phyloP scores from a whole-genome alignment of 1,140 invertebrate genomes.

The Ganaspis sp. region DNA sequence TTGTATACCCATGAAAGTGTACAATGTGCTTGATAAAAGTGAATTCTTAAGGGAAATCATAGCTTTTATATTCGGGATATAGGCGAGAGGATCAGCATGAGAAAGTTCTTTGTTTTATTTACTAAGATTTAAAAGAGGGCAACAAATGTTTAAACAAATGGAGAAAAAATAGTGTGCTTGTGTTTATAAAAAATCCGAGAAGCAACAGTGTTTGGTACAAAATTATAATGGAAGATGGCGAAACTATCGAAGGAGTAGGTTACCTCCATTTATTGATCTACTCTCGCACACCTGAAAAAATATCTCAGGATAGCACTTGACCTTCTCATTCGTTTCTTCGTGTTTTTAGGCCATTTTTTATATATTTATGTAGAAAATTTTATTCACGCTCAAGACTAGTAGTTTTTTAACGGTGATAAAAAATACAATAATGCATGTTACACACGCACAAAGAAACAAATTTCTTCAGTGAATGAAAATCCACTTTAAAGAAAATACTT shows the following conservation, averaged over 20 bases:
- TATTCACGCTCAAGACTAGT: not conserved
- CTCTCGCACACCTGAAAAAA: not conserved
- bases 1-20: no score
- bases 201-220: slow-evolving; percentile 22
- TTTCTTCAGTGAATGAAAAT: no score
- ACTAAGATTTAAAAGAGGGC: no score
- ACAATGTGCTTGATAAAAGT: no score
- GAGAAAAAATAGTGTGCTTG: not conserved
- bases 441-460: no score
- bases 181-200: not conserved
- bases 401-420: not conserved
- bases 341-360: not conserved
- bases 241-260: slow-evolving; percentile 15
- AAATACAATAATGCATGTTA: not conserved
- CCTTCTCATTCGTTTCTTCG: not conserved
- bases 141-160: not conserved
- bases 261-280: slow-evolving; percentile 1
- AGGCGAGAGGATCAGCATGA: not conserved
- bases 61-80: no score
- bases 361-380: not conserved
- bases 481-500: no score
- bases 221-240: slow-evolving; percentile 29
- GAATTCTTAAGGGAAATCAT: no score
- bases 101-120: not conserved
- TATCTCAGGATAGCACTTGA: slow-evolving; percentile 20